These are phyloP conservation scores for Tachysurus fulvidraco DNA, from an alignment of 2,113 vertebrate genomes.

Conservation along the genomic window DNA sequence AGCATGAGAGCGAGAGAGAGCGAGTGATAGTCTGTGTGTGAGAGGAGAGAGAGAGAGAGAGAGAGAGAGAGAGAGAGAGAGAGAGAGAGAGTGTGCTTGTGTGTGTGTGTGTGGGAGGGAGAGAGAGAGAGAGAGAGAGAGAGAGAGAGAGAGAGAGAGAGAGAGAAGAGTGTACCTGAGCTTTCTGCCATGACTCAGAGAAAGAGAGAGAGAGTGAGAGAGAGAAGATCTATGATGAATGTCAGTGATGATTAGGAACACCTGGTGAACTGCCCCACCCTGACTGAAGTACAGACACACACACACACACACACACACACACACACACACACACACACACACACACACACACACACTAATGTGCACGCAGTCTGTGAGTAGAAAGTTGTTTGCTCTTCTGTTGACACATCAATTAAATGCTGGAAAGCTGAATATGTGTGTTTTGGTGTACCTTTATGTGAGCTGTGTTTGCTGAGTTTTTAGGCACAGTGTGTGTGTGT, in stretches of 20 bases:
- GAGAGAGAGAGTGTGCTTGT: not conserved
- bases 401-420: constrained; percentile 49
- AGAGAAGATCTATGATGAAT: constrained; percentile 55
- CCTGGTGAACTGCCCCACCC: constrained; percentile 62
- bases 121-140: not conserved
- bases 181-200: not conserved
- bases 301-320: constrained; percentile 43
- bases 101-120: too few relatives aligned
- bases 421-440: constrained; percentile 42
- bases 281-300: constrained; percentile 45
- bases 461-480: constrained; percentile 71
- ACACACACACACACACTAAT: constrained; percentile 1
- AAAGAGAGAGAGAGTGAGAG: not conserved
- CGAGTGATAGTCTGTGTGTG: not conserved
- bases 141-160: not conserved
- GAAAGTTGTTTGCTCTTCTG: constrained; percentile 51
- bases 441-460: constrained; percentile 68
- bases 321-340: constrained; percentile 5
- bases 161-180: not conserved
- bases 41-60: not conserved
- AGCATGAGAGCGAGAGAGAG: too few relatives aligned
- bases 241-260: constrained; percentile 66
- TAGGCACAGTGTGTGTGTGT: constrained; percentile 63
- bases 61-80: not conserved
- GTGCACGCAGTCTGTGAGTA: constrained; percentile 41